Evolutionary conservation across 2,113 vertebrate species (phyloP), one percentile per base, ranked within the genome.

Genomic region (Echinops telfairi): DNA sequence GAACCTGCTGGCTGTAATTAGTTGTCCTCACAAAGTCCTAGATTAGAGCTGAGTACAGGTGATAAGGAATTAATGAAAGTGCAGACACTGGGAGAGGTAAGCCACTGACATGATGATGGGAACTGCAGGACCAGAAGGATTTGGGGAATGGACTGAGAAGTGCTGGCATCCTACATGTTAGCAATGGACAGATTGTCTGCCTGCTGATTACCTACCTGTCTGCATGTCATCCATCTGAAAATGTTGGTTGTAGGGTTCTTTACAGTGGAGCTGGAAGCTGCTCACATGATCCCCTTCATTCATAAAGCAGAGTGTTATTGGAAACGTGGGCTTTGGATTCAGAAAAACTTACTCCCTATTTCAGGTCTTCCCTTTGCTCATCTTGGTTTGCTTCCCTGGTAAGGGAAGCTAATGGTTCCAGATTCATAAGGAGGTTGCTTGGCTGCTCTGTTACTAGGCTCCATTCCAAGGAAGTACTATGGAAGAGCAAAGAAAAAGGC

Each of bases 41-140:
- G 71, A 91, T 81, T 91, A 94, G n/a, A 91, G 62, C 9, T 68
- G 83, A 93, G 53, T 3, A 62, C 36, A 66, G 33, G 83, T 57
- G 73, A 93, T 92, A 86, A 95, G 84, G 71, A 86, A 71, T 64
- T 88, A 83, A 82, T 36, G 76, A 79, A 83, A 86, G 19, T 11
- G 2, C n/a, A 76, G 53, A 81, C 19, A 43, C 15, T 53, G 83
- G 73, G 23, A 75, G 76, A 60, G 66, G 53, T 40, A 36, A 70
- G 64, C 36, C 60, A 33, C 6, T 17, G 12, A 9, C 33, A 33
- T 27, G 38, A 71, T 23, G 12, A 38, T 15, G 14, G 40, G 8
- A 22, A 7, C 38, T 40, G 27, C 6, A 23, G 66, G 17, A 80
- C 33, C 17, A 90, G 53, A 31, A 36, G 40, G 31, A 3, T 64